Conservation (phyloP, 2,113 vertebrate species). For the Chaetops frenatus region DNA sequence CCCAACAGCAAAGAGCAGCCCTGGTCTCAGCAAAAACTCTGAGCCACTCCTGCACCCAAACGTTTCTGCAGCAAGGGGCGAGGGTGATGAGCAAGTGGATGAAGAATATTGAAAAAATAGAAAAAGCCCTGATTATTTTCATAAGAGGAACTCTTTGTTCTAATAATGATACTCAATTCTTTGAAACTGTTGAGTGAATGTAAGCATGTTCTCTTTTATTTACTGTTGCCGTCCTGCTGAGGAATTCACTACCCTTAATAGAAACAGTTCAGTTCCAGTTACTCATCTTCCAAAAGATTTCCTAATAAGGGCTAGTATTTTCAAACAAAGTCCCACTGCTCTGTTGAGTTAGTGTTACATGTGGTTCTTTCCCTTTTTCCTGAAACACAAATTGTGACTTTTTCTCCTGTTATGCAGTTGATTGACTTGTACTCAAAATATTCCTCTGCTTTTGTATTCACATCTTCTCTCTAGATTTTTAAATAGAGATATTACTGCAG, state of each 20-base stretch:
- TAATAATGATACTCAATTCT: constrained; percentile 35
- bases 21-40: background rate
- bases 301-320: constrained; percentile 75
- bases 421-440: background rate
- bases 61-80: background rate
- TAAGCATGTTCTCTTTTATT: constrained; percentile 68
- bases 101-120: background rate
- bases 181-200: constrained; percentile 58
- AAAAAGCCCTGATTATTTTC: constrained; percentile 27
- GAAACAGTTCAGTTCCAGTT: constrained; percentile 56
- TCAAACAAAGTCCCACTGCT: constrained; percentile 46
- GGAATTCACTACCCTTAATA: constrained; percentile 69
- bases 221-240: constrained; percentile 56
- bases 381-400: constrained; percentile 28
- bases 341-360: constrained; percentile 1
- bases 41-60: background rate
- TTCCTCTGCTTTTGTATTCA: background rate
- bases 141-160: constrained; percentile 37
- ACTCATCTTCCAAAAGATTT: constrained; percentile 68
- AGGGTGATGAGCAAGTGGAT: background rate
- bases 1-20: background rate
- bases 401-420: background rate
- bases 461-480: background rate
- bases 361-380: constrained; percentile 38
- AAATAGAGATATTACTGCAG: background rate